Evolutionary conservation across 2,113 vertebrate species (phyloP), one percentile per base, ranked within the genome.

Genomic region (Saccopteryx bilineata): DNA sequence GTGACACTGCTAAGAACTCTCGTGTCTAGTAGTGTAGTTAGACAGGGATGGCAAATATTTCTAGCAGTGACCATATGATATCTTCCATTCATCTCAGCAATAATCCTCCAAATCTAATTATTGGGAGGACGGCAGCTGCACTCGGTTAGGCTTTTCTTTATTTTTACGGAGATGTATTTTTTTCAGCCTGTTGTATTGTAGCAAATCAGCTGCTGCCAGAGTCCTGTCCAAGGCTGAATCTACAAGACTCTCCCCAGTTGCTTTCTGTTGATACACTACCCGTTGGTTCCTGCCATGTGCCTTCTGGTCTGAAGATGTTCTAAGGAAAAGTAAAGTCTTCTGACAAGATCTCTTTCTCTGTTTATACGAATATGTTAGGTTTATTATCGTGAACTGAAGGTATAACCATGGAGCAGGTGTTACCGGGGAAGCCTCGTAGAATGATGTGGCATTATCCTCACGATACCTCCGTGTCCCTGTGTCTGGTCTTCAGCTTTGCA

Each of bases 51-150:
- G 92, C 91, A 96, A 98, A 96, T 87, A 96, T 31, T 56, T 87
- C 95, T 96, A 85, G 1, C 1, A 94, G 92, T 93, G 97, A 56
- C 90, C 96, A 96, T 95, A 86, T 97, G 96, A 96, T 95, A 95
- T 78, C 95, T 94, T 87, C 96, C 84, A 93, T 97, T 92, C 76
- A 95, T 97, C 95, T 97, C 94, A 13, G 96, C 93, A 94, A 85
- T 93, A 96, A 97, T 93, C 96, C 79, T 82, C 92, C 87, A 94
- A 84, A 97, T 98, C 96, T 97, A 94, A 97, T 97, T 96, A 95
- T 82, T 96, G 87, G 89, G 68, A 89, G 84, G 89, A 78, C 52
- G 69, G 95, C 96, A 96, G 96, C 97, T 96, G 96, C 63, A 46
- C 92, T 97, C 3, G 0, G 75, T 95, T 81, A 96, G 94, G 91